Evolutionary conservation across 2,113 vertebrate species (phyloP), one percentile per base, ranked within the genome.

Genomic region (Oncorhynchus gorbuscha): DNA sequence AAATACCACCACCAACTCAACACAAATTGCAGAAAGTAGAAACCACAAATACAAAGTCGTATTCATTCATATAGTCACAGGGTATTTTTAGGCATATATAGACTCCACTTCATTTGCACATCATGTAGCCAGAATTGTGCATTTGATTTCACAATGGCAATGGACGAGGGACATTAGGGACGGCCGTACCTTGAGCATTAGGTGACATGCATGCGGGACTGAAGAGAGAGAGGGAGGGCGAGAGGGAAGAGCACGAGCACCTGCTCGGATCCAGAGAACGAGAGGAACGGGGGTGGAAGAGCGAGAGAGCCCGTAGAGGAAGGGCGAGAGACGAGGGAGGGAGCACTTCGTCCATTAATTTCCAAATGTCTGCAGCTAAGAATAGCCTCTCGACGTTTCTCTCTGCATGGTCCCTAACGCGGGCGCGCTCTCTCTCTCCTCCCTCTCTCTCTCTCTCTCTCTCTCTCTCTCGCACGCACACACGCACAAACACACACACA

Each of bases 341-440:
- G 61, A 69, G 65, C 66, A 71, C 84, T 89, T 87, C 83, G 77
- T 92, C 88, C 88, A 93, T 92, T 94, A 89, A 93, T 93, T 93
- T 91, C 76, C 84, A 92, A 92, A 91, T 89, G 90, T 92, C 89
- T 92, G 87, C 81, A 85, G 84, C 91, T 92, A 92, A 91, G 85
- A 93, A 92, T 93, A 93, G 92, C 85, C 76, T 68, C 71, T 18
- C 26, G 26, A 26, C 13, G 28, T 30, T 67, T 45, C 39, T 45
- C 39, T 45, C 39, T 45, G 9, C 39, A 45, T 9, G 39, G 12
- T 45, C 39, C 39, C 39, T 45, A 45, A 45, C 39, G 39, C 7
- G 39, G 9, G 2, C 39, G 2, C 39, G 1, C 39, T 45, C 39
- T 28, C 28, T 45, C 35, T 7, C 6, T 35, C 35, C 35, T 35